Evolutionary conservation across 2,888 invertebrate genomes (phyloP).

Genomic region (Phyto melanocephala): DNA sequence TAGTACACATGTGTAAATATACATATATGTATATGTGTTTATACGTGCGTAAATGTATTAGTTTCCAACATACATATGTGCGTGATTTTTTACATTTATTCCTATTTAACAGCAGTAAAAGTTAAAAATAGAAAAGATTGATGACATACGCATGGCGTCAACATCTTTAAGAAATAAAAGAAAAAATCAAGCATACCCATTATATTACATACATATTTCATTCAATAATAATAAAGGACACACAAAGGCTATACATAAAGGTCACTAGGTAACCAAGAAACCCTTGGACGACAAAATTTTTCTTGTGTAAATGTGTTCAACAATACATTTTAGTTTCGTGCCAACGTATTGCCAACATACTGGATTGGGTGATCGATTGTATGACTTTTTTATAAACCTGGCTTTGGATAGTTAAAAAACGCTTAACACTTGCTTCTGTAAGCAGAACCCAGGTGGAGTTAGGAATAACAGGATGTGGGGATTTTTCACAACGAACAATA

Average conservation of each 20-base stretch:
- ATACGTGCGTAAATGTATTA: background rate
- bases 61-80: background rate
- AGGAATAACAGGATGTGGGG: too few relatives aligned
- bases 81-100: background rate
- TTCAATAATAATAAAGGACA: background rate
- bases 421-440: too few relatives aligned
- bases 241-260: slow-evolving; percentile 21
- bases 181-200: background rate
- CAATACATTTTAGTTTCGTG: too few relatives aligned
- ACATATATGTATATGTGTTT: background rate
- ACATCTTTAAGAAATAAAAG: slow-evolving; percentile 3
- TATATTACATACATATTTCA: background rate
- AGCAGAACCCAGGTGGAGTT: too few relatives aligned
- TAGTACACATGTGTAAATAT: background rate
- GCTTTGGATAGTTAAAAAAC: too few relatives aligned
- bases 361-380: too few relatives aligned
- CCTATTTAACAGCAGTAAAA: slow-evolving; percentile 26
- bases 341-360: too few relatives aligned
- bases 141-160: slow-evolving; percentile 69
- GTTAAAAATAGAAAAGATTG: slow-evolving; percentile 77
- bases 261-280: slow-evolving; percentile 24
- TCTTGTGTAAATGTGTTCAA: background rate
- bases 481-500: too few relatives aligned
- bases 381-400: too few relatives aligned
- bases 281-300: slow-evolving; percentile 27